Evolutionary conservation across 2,888 invertebrate species (phyloP).

Genomic region (Kryphioiulus occultus): DNA sequence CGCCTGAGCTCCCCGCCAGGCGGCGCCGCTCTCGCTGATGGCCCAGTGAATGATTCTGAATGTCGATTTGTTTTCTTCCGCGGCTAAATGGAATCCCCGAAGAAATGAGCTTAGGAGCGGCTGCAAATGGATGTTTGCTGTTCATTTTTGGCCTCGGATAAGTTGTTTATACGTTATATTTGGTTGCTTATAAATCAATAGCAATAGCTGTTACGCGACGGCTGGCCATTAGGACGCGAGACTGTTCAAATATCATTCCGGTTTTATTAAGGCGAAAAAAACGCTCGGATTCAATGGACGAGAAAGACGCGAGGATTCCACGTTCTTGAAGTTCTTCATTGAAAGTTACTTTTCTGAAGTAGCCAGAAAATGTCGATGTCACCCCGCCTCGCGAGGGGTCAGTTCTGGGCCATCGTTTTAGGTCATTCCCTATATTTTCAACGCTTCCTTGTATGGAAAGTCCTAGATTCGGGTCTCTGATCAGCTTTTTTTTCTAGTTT

Average conservation of each 20-base stretch:
- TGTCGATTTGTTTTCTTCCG: background rate
- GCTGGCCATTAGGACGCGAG: background rate
- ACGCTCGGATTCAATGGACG: background rate
- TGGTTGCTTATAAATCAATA: background rate
- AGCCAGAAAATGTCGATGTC: background rate
- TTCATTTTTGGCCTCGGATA: background rate
- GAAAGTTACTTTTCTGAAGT: too few species aligned
- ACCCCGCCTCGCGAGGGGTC: background rate
- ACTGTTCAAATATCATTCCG: background rate
- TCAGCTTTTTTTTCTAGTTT: too few species aligned
- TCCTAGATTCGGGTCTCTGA: constrained; percentile 23
- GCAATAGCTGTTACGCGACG: background rate
- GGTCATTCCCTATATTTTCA: constrained; percentile 23
- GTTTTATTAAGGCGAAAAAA: background rate
- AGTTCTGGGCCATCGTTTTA: constrained; percentile 23
- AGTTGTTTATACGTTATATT: background rate
- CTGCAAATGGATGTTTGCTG: background rate
- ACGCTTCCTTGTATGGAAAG: constrained; percentile 23
- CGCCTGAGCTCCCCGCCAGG: background rate
- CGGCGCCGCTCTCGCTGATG: background rate
- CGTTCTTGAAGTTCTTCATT: too few species aligned
- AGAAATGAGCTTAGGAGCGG: background rate
- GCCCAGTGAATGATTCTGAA: background rate
- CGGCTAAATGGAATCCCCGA: background rate
- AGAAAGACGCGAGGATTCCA: too few species aligned